phyloP scores from a whole-genome alignment of 2,113 vertebrate species.

The Actenoides hombroni region DNA sequence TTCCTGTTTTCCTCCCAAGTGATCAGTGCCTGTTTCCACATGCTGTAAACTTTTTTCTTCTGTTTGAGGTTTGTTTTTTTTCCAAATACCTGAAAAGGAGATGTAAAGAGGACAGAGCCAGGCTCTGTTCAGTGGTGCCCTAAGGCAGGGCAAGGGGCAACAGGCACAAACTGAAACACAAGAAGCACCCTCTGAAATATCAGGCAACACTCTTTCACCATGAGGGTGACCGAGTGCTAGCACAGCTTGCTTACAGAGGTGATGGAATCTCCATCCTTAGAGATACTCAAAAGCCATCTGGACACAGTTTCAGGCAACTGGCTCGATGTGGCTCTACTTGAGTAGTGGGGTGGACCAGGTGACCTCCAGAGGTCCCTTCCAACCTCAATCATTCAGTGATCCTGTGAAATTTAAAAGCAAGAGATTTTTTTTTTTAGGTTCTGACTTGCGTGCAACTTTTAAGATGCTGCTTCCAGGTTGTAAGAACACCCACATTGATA shows the following conservation, averaged over 20 bases:
- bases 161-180: background rate
- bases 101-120: background rate
- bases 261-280: background rate
- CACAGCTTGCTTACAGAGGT: background rate
- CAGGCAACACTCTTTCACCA: accelerated
- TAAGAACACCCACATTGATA: background rate
- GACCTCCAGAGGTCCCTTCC: background rate
- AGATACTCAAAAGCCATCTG: background rate
- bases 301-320: accelerated
- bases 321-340: background rate
- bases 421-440: background rate
- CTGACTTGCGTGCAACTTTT: background rate
- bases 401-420: background rate
- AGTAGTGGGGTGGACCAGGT: background rate
- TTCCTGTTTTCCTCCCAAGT: background rate
- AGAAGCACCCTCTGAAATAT: background rate
- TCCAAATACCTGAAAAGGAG: background rate
- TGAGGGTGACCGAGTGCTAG: background rate
- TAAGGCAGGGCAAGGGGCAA: background rate
- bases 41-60: too few species aligned
- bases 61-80: too few species aligned
- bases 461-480: background rate
- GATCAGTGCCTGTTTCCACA: too few species aligned
- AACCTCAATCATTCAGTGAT: background rate
- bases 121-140: background rate